These are phyloP conservation scores for Aphodius granarius DNA, from an alignment of 2,888 invertebrate species.

Conservation along the genomic window DNA sequence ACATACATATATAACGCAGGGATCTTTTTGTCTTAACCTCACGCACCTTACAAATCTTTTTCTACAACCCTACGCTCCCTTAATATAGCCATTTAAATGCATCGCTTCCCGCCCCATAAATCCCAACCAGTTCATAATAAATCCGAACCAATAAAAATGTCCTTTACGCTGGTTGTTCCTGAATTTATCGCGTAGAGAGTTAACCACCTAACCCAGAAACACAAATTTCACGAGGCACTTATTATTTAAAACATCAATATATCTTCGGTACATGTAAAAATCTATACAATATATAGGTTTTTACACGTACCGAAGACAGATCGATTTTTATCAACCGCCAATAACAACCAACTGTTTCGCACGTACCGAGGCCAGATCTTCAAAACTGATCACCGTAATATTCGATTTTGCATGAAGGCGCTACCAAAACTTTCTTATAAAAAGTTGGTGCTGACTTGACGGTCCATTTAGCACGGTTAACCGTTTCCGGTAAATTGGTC, in stretches of 20 bases:
- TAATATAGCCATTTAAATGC: neutral
- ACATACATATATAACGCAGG: neutral
- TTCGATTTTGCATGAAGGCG: no score
- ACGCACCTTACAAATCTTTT: neutral
- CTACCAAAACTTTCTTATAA: neutral
- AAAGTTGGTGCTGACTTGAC: neutral
- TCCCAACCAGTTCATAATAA: neutral
- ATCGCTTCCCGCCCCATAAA: neutral
- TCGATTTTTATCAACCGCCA: no score
- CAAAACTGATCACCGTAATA: no score
- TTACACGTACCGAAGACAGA: neutral
- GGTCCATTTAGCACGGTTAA: slow-evolving; percentile 13
- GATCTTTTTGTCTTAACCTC: neutral
- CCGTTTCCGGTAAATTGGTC: slow-evolving; percentile 12
- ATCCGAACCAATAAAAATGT: neutral
- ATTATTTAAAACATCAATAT: no score
- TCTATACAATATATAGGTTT: neutral
- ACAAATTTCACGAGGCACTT: neutral
- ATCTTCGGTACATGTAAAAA: no score
- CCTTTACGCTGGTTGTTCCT: neutral
- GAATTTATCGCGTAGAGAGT: neutral
- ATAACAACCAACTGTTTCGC: neutral
- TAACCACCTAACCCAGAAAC: neutral
- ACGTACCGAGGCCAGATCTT: neutral
- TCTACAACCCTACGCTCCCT: neutral